Percentiles rank a stretch among this genome's conserved stretches.
phyloP scores from a whole-genome alignment of 2,888 invertebrate genomes.

The Monoplex corrugatus region DNA sequence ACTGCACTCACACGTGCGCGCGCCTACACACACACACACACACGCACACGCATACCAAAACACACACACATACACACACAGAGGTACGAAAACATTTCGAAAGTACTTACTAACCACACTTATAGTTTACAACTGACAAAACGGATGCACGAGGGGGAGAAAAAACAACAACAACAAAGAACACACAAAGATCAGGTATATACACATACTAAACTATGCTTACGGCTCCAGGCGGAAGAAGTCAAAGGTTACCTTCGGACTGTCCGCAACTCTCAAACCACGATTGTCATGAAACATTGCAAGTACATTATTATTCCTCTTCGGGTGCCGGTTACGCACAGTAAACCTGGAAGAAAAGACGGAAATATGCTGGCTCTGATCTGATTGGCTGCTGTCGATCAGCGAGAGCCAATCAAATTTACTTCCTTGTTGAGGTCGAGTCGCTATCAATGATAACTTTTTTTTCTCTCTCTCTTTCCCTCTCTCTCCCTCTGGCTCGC shows the following conservation, averaged over 20 bases:
- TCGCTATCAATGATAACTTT: slow-evolving; percentile 47
- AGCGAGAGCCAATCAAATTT: slow-evolving; percentile 45
- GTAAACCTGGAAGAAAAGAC: neutral
- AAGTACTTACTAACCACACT: neutral
- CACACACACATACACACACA: neutral
- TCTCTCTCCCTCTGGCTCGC: too few relatives aligned
- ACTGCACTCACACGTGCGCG: neutral
- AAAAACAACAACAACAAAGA: neutral
- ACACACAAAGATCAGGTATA: too few relatives aligned
- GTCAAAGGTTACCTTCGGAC: neutral
- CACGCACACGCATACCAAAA: neutral
- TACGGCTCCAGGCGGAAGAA: neutral
- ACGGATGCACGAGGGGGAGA: neutral
- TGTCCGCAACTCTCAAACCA: neutral
- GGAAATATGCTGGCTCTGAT: slow-evolving; percentile 5
- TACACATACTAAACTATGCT: too few relatives aligned
- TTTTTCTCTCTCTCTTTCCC: slow-evolving; percentile 27
- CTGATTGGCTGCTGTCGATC: slow-evolving; percentile 47
- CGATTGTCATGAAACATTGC: neutral
- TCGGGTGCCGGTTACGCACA: neutral
- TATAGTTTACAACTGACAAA: neutral
- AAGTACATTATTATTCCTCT: neutral
- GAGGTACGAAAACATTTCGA: neutral
- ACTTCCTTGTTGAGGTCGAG: slow-evolving; percentile 48
- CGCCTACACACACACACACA: neutral